Evolutionary conservation across 2,888 invertebrate species (phyloP).

Genomic region (Labia minor): DNA sequence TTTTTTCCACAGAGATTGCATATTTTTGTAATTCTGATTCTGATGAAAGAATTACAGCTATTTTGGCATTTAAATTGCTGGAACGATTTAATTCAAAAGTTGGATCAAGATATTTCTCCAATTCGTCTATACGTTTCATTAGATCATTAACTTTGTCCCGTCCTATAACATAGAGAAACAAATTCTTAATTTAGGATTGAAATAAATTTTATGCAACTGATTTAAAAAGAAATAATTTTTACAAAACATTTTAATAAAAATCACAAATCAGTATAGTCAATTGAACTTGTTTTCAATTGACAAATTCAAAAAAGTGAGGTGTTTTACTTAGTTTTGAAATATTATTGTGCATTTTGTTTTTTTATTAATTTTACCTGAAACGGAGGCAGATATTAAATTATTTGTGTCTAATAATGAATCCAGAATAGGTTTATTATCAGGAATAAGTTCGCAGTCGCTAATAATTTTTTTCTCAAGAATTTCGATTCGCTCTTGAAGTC

Average conservation of each 20-base stretch:
- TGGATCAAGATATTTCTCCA: slow-evolving; percentile 16
- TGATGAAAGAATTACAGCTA: neutral
- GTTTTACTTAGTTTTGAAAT: too few relatives aligned
- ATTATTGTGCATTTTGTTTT: too few relatives aligned
- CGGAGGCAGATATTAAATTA: neutral
- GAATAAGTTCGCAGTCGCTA: neutral
- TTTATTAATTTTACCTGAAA: neutral
- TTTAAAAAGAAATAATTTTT: neutral
- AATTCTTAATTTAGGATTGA: too few relatives aligned
- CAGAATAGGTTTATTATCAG: neutral
- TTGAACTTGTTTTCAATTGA: too few relatives aligned
- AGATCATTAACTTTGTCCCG: neutral
- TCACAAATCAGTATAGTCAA: too few relatives aligned
- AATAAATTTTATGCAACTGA: neutral
- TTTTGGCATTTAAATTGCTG: neutral
- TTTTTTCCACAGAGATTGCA: neutral
- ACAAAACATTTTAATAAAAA: neutral
- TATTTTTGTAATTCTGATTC: neutral
- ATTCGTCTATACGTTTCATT: slow-evolving; percentile 8
- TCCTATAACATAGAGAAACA: neutral
- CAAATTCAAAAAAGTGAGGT: neutral
- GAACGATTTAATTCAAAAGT: neutral
- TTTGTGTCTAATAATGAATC: neutral
- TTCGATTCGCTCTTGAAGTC: neutral
- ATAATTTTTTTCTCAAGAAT: neutral